These are phyloP conservation scores for Monochamus alternatus DNA, from an alignment of 2,888 invertebrate genomes.

Conservation along the genomic window DNA sequence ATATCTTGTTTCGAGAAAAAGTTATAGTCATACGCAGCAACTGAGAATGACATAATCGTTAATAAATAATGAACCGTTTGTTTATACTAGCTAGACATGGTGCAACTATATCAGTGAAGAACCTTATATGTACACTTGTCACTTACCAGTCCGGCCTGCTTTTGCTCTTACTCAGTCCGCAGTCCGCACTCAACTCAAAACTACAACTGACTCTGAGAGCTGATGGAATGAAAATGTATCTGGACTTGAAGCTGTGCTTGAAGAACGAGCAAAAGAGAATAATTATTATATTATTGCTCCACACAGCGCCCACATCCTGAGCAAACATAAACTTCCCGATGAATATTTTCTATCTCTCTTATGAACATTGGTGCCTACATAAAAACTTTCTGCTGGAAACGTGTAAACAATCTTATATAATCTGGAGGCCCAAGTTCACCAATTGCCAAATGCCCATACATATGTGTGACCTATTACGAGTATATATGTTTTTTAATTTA, in stretches of 20 bases:
- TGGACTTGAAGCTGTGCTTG: too few relatives aligned
- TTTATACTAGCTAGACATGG: too few relatives aligned
- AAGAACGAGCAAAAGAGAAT: constrained; percentile 37
- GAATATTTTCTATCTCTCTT: constrained; percentile 36
- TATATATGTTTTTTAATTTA: constrained; percentile 43
- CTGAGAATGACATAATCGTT: too few relatives aligned
- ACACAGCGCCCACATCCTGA: constrained; percentile 35
- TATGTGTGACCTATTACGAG: constrained; percentile 53
- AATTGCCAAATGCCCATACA: constrained; percentile 53
- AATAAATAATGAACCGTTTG: too few relatives aligned
- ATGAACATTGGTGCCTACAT: constrained; percentile 31
- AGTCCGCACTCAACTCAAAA: constrained; percentile 33
- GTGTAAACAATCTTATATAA: constrained; percentile 31
- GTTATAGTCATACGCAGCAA: too few relatives aligned
- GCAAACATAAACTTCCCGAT: constrained; percentile 28
- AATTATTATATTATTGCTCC: constrained; percentile 25
- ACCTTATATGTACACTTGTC: constrained; percentile 13
- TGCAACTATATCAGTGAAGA: too few relatives aligned
- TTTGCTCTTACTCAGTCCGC: constrained; percentile 5
- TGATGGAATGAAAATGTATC: constrained; percentile 33
- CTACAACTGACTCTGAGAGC: constrained; percentile 27
- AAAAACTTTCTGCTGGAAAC: constrained; percentile 34
- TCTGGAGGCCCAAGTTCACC: constrained; percentile 33
- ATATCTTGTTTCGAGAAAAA: too few relatives aligned
- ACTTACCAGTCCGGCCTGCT: constrained; percentile 33